Evolutionary conservation across 1,140 invertebrate genomes (phyloP).

Genomic region (Drosophila bocki): DNA sequence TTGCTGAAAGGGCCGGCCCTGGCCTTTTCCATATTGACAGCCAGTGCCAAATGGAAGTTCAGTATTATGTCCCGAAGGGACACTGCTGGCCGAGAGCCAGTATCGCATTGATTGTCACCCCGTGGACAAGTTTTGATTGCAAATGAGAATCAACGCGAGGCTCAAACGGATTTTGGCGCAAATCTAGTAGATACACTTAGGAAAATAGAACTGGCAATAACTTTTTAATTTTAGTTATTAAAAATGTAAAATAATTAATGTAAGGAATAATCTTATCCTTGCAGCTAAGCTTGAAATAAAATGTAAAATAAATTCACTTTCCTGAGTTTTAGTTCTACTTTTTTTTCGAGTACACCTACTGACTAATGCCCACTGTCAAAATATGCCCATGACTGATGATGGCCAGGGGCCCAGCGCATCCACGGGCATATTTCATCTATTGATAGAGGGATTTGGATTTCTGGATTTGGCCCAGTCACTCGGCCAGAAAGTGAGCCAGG

Average conservation of each 20-base stretch:
- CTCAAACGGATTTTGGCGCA: constrained; percentile 3
- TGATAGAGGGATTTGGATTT: constrained; percentile 62
- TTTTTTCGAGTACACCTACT: constrained; percentile 18
- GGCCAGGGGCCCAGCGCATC: constrained; percentile 37
- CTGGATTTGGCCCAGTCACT: constrained; percentile 54
- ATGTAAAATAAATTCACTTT: no score
- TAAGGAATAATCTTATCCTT: not conserved
- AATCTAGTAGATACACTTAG: constrained; percentile 1
- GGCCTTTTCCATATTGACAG: constrained; percentile 11
- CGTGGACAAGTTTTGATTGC: constrained; percentile 69
- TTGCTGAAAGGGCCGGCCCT: not conserved
- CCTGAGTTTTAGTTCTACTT: rapidly evolving
- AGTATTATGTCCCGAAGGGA: constrained; percentile 20
- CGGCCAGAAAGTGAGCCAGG: constrained; percentile 27
- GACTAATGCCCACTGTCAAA: constrained; percentile 80
- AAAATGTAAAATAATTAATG: not conserved
- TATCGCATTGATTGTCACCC: constrained; percentile 66
- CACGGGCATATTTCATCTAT: constrained; percentile 70
- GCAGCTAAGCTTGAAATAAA: not conserved
- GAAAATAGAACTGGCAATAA: not conserved
- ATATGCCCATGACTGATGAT: constrained; percentile 79
- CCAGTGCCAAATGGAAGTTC: constrained; percentile 8
- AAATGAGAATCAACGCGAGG: constrained; percentile 58
- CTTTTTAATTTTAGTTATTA: no score
- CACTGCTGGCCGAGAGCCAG: constrained; percentile 23